These are phyloP conservation scores for Deroplatys truncata DNA, from an alignment of 2,888 invertebrate genomes.

Conservation along the genomic window DNA sequence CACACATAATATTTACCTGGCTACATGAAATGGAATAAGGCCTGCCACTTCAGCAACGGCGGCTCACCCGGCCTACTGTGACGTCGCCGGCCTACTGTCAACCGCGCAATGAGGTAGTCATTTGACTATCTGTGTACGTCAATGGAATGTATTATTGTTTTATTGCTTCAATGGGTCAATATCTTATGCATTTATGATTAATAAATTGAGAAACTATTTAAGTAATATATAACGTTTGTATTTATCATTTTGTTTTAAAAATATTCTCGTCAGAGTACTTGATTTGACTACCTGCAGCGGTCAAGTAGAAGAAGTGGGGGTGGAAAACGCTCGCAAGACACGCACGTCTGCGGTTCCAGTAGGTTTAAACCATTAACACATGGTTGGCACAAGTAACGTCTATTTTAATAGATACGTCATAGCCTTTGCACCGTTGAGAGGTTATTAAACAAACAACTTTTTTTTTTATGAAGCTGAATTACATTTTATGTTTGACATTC, in stretches of 20 bases:
- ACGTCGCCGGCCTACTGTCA: slow-evolving; percentile 38
- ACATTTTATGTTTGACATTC: neutral
- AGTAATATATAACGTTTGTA: neutral
- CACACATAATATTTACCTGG: slow-evolving; percentile 44
- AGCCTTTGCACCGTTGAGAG: neutral
- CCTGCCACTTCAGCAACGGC: slow-evolving; percentile 35
- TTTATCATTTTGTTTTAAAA: neutral
- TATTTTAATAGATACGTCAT: neutral
- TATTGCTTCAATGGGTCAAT: neutral
- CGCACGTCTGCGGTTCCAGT: slow-evolving; percentile 12
- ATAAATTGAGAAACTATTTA: neutral
- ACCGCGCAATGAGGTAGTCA: slow-evolving; percentile 19
- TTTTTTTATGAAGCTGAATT: neutral
- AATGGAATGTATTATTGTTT: neutral
- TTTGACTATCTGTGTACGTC: slow-evolving; percentile 21
- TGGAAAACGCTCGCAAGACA: slow-evolving; percentile 17
- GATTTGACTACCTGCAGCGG: slow-evolving; percentile 22
- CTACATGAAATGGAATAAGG: slow-evolving; percentile 36
- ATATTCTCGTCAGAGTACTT: neutral
- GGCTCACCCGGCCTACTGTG: slow-evolving; percentile 36
- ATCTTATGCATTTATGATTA: neutral
- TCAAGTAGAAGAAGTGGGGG: slow-evolving; percentile 24
- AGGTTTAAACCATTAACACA: slow-evolving; percentile 3
- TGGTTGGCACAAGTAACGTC: neutral
- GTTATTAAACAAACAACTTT: neutral